Evolutionary conservation across 2,888 invertebrate genomes (phyloP).

Genomic region (Lasioglossum oenotherae): DNA sequence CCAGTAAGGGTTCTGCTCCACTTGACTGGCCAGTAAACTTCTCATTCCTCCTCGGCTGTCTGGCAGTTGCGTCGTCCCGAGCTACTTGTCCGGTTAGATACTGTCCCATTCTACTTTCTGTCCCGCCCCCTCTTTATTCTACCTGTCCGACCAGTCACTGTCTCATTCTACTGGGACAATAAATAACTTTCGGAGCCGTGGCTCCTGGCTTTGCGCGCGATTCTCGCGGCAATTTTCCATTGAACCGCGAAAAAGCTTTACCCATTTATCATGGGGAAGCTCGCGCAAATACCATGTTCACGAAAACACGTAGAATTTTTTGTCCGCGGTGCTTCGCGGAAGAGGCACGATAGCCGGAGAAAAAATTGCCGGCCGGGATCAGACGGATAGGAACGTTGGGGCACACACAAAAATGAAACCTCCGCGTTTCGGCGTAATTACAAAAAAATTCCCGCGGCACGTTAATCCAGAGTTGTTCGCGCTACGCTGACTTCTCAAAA

Average conservation of each 20-base stretch:
- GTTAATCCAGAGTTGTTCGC: conserved; percentile 31
- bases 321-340: background rate
- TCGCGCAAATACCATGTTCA: background rate
- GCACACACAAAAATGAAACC: conserved; percentile 9
- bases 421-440: conserved; percentile 39
- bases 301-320: background rate
- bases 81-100: conserved; percentile 16
- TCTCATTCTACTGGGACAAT: background rate
- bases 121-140: background rate
- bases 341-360: background rate
- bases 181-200: background rate
- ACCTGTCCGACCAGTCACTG: conserved; percentile 5
- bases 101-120: conserved; percentile 21
- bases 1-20: conserved; percentile 13
- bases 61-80: background rate
- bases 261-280: background rate
- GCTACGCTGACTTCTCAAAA: conserved; percentile 53
- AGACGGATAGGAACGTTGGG: background rate
- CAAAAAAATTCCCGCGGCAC: conserved; percentile 24
- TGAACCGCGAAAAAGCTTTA: background rate
- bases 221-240: background rate
- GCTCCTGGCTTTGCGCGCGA: background rate
- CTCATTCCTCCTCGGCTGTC: background rate
- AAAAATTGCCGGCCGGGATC: background rate
- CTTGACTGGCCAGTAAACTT: background rate